These are phyloP conservation scores for Cartodere bifasciata DNA, from an alignment of 2,888 invertebrate genomes.

Conservation along the genomic window DNA sequence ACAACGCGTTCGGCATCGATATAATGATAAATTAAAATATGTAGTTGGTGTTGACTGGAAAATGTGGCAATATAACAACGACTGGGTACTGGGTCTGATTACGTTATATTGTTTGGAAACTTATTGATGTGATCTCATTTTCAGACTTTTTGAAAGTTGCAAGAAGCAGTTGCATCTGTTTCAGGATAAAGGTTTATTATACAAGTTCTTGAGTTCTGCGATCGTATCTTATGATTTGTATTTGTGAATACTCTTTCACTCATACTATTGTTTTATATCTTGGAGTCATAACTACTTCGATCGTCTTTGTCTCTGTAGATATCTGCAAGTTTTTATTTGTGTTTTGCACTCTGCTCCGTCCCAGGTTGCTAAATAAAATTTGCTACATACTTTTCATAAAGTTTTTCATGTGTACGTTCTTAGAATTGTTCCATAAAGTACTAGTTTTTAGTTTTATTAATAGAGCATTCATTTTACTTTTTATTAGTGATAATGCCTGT, in stretches of 20 bases:
- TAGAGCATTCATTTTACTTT: no score
- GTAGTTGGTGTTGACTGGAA: neutral
- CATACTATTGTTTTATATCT: neutral
- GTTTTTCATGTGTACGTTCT: no score
- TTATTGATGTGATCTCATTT: constrained; percentile 20
- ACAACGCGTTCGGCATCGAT: no score
- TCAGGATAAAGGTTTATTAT: neutral
- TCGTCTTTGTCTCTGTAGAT: no score
- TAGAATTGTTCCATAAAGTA: no score
- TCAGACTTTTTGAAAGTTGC: constrained; percentile 15
- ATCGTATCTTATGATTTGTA: constrained; percentile 13
- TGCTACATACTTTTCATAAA: no score
- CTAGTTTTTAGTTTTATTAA: no score
- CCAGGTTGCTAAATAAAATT: no score
- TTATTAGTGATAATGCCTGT: no score
- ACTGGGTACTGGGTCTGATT: constrained; percentile 18
- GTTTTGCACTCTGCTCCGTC: no score
- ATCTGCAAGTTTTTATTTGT: no score
- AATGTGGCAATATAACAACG: constrained; percentile 9
- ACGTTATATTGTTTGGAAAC: constrained; percentile 18
- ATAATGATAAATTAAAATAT: neutral
- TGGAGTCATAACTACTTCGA: no score
- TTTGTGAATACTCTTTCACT: constrained; percentile 11
- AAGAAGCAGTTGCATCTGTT: neutral
- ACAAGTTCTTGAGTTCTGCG: constrained; percentile 3